Evolutionary conservation across 2,888 invertebrate genomes (phyloP), one percentile per base, ranked within the genome.

Genomic region (Synanthedon myopaeformis): DNA sequence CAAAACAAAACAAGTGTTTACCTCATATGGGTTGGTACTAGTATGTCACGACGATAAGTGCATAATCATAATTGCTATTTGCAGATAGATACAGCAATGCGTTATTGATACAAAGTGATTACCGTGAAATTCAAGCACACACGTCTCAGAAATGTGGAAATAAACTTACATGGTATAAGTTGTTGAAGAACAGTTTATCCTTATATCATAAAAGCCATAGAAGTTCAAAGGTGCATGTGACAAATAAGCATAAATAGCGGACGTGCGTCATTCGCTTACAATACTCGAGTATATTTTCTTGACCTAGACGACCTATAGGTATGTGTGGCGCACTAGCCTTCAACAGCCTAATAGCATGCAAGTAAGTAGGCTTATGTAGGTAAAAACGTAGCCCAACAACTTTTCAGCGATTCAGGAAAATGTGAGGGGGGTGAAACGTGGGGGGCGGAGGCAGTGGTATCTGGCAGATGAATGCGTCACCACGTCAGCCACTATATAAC

Each of bases 251-350:
- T n/a, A 13, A 13, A 12, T 12, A 45, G 13, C n/a, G 14, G 14
- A 45, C 14, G 4, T 45, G 45, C 45, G 45, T 45, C 45, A 45
- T 45, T 13, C 4, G 45, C 8, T 45, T 45, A 45, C 45, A 45
- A 45, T 6, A 45, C n/a, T 13, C 11, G 45, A 14, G 14, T 45
- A 14, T 1, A 13, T 45, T 41, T 48, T 45, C 56, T 52, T 75
- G 76, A 75, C 77, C 76, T 69, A 75, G 75, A 74, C 73, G 79
- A 79, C 81, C 79, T 81, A n/a, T 77, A 77, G n/a, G n/a, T 23
- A 23, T 73, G 70, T 10, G 35, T 35, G 35, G 35, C 74, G 72
- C 69, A 72, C 68, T 76, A 80, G 78, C 82, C 82, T 84, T 83
- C 77, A 71, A 70, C 69, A 70, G 75, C 72, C 74, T 75, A 75